Conservation (phyloP, 1,140 invertebrate species). For the Trichonephila inaurata region DNA sequence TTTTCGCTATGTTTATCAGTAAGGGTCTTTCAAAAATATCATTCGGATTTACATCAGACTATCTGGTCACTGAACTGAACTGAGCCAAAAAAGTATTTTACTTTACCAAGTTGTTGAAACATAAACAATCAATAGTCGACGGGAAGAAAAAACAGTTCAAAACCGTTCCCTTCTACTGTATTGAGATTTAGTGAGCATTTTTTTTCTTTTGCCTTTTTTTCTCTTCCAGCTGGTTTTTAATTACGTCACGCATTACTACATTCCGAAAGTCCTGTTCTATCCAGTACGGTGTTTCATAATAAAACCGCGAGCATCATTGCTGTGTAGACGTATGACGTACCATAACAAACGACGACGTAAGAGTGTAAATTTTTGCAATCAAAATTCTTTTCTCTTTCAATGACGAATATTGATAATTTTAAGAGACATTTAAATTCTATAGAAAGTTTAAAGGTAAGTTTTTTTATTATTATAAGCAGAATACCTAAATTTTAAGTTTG, state of each 20-base stretch:
- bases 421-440: not conserved
- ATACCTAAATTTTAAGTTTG: not conserved
- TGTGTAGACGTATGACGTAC: slow-evolving; percentile 70
- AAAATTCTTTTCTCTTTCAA: slow-evolving; percentile 29
- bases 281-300: slow-evolving; percentile 60
- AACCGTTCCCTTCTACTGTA: not conserved
- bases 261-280: slow-evolving; percentile 71
- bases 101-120: not conserved
- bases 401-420: slow-evolving; percentile 26
- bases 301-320: slow-evolving; percentile 21
- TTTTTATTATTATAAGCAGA: not conserved
- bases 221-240: slow-evolving; percentile 60
- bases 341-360: slow-evolving; percentile 61
- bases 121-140: not conserved
- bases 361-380: slow-evolving; percentile 43
- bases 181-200: slow-evolving; percentile 38
- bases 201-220: not conserved
- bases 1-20: no score
- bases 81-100: slow-evolving; percentile 8
- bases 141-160: not conserved
- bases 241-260: slow-evolving; percentile 74
- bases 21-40: not conserved
- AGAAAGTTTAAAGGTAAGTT: slow-evolving; percentile 32
- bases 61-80: slow-evolving; percentile 43
- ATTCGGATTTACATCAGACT: slow-evolving; percentile 17